Base-by-base conservation (phyloP, 2,113 vertebrate species). In the Dasypus novemcinctus region DNA sequence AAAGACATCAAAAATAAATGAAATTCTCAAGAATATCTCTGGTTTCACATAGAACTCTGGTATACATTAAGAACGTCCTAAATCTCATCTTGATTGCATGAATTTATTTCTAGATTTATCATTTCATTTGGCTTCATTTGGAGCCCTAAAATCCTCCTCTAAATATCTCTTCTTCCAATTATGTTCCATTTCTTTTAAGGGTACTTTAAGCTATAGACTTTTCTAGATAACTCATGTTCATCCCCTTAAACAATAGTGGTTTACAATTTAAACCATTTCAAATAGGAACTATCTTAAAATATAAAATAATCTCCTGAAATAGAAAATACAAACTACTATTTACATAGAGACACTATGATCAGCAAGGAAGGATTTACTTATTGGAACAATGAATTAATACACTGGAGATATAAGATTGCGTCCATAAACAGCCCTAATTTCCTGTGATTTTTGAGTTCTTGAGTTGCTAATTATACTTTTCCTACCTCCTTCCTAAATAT, bases 251-350 rank as follows among this genome's bases (percentile, higher is more conserved):
- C 52, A 69, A 63, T 38, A 80, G 15, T 79, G 11, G 33, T 57
- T 90, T 87, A 72, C 2, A 80, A 12, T 87, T 80, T 52, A 31
- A 95, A 38, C 2, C 27, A 66, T 41, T 90, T 92, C 66, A 54
- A 54, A 66, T 68, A 15, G 18, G 90, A 84, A 82, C 49, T 46
- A 54, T 64, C 25, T 64, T 80, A 69, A 74, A 86, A 71, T 89
- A 87, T 25, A 76, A 72, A 66, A 93, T 81, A 89, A 91, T 13
- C 59, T 91, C 84, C 17, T 75, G 33, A 86, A 89, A 69, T 93
- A 54, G 14, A 76, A 93, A 96, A 84, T 11, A 46, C 66, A 15
- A 80, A 33, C 31, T 92, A 3, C 75, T 25, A 36, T 71, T 68
- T 86, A 78, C 13, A 75, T 90, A 46, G 64, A 75, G 38, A 75